Base-by-base conservation (phyloP, 2,113 vertebrate genomes). In the Cyanocitta stelleri region DNA sequence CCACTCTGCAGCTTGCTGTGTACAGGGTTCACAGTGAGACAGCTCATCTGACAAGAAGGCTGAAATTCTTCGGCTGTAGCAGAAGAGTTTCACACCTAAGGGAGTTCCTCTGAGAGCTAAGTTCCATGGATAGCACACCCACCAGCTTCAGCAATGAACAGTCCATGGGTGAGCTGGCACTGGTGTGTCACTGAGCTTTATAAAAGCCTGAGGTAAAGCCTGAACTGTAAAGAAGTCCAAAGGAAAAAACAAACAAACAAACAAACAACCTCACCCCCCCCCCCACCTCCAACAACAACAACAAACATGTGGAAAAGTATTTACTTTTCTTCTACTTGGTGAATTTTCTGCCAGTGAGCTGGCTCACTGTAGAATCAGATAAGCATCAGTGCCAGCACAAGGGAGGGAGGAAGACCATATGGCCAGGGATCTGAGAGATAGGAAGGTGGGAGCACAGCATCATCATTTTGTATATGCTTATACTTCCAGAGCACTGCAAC, bases 401-500 rank as follows among this genome's bases (percentile, higher is more conserved):
- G 44, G 48, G 69, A 84, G 43, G 91, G 72, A 94, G 56, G 55
- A 80, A 89, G 80, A 88, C 75, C 89, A 96, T 95, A 96, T 88
- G 91, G 91, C 55, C 76, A 73, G 55, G 46, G 68, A 93, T 91
- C 37, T 91, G 84, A 76, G 89, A 74, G 51, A 81, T 18, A 55
- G 75, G 89, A 86, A 86, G 84, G 68, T 84, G 89, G 94, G 84
- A 91, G 44, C 67, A 91, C 71, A 80, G 49, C 62, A 87, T 39
- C 52, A 85, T 39, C 33, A 20, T 79, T 93, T 92, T 83, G 44
- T 88, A 62, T 78, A 61, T 67, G 48, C 59, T 93, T 91, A 46
- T 68, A 46, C 27, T 81, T 91, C 21, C 27, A 69, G n/a, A 93
- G 66, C 62, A 85, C 62, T 83, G 66, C 82, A 90, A 85, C 48